phyloP scores from a whole-genome alignment of 2,797 vertebrate genomes.

The Pipistrellus kuhlii region DNA sequence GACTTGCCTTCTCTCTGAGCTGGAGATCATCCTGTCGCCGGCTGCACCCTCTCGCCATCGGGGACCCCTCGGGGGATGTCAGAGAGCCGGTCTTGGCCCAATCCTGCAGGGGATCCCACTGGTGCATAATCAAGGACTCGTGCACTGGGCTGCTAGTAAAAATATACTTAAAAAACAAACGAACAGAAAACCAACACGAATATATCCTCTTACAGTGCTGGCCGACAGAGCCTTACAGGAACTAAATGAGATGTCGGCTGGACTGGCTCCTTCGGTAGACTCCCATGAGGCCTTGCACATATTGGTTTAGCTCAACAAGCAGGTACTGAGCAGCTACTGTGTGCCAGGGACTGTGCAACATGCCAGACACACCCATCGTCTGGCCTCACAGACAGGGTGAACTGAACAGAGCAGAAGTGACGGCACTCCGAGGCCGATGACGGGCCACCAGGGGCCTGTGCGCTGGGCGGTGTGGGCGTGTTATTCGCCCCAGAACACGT shows the following conservation, averaged over 20 bases:
- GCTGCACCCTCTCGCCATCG: too few species aligned
- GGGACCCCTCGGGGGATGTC: too few species aligned
- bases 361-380: neutral
- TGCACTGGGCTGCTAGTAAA: too few species aligned
- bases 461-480: accelerated
- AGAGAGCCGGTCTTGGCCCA: too few species aligned
- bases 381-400: neutral
- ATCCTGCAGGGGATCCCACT: too few species aligned
- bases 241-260: neutral
- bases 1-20: neutral
- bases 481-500: neutral
- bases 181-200: too few species aligned
- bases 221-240: neutral
- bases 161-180: too few species aligned
- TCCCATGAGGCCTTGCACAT: neutral
- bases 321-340: accelerated
- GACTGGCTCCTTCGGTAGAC: neutral
- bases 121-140: too few species aligned
- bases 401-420: neutral
- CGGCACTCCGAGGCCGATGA: accelerated
- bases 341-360: neutral
- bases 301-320: neutral
- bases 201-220: neutral
- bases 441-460: neutral
- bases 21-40: neutral